Conservation (phyloP, 1,140 invertebrate genomes). For the Penaeus japonicus region DNA sequence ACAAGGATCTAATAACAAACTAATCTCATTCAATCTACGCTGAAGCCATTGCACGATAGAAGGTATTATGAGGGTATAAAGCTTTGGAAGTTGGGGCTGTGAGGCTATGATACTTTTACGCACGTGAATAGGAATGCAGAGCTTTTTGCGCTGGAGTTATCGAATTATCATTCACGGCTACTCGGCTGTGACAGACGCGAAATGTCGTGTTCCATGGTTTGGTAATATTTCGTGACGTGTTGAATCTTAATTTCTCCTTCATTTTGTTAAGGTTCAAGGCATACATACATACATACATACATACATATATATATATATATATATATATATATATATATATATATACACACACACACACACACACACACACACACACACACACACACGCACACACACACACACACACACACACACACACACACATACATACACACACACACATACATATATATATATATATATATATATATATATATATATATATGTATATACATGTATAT, state of each 20-base stretch:
- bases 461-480: neutral
- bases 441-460: neutral
- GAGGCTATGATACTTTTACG: too few relatives aligned
- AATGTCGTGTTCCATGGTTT: neutral
- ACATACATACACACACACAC: neutral
- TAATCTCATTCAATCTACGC: too few relatives aligned
- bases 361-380: slow-evolving; percentile 13
- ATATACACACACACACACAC: slow-evolving; percentile 7
- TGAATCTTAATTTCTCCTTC: too few relatives aligned
- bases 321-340: neutral
- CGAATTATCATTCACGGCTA: too few relatives aligned
- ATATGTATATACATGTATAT: neutral
- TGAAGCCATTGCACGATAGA: too few relatives aligned
- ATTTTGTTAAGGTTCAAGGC: neutral
- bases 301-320: neutral
- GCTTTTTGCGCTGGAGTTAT: too few relatives aligned
- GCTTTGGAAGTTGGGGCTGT: too few relatives aligned
- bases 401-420: slow-evolving; percentile 13
- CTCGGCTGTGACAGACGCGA: too few relatives aligned
- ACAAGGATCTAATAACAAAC: too few relatives aligned
- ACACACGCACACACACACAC: slow-evolving; percentile 9
- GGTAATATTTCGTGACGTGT: too few relatives aligned
- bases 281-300: neutral
- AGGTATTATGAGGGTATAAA: too few relatives aligned
- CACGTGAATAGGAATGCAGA: too few relatives aligned